These are phyloP conservation scores for Neuroterus valhalla DNA, from an alignment of 1,140 invertebrate species.

Conservation along the genomic window DNA sequence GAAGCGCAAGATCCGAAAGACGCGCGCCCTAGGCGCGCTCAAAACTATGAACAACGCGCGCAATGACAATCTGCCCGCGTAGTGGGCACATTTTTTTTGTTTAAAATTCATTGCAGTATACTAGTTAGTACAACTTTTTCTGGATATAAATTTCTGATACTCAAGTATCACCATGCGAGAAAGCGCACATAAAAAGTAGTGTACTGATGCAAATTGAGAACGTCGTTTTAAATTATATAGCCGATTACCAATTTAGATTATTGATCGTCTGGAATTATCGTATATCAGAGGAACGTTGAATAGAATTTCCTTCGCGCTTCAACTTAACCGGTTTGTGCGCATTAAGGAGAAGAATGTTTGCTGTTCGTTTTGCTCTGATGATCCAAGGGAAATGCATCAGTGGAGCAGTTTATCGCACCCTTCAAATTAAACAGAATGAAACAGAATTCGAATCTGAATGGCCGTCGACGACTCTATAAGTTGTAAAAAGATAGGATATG, in stretches of 20 bases:
- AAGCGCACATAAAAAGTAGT: neutral
- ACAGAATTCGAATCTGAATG: slow-evolving; percentile 23
- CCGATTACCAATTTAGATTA: slow-evolving; percentile 14
- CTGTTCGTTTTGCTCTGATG: neutral
- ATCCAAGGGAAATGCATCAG: slow-evolving; percentile 22
- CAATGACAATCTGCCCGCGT: too few relatives aligned
- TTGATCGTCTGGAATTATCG: neutral
- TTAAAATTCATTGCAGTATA: neutral
- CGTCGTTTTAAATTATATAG: neutral
- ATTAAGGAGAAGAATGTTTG: slow-evolving; percentile 14
- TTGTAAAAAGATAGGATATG: neutral
- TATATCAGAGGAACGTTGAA: slow-evolving; percentile 14
- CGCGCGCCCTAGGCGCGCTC: too few relatives aligned
- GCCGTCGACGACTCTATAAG: neutral
- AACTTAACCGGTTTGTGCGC: slow-evolving; percentile 15
- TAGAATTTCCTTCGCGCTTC: slow-evolving; percentile 19
- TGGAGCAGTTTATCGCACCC: slow-evolving; percentile 7
- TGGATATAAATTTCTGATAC: too few relatives aligned
- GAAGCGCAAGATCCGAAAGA: too few relatives aligned
- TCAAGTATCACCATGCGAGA: neutral
- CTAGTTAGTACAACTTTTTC: neutral
- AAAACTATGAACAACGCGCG: too few relatives aligned
- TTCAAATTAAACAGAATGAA: slow-evolving; percentile 21
- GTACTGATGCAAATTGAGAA: neutral
- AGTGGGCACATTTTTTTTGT: neutral